Conservation (phyloP, 2,888 invertebrate species). For the Monochamus alternatus region DNA sequence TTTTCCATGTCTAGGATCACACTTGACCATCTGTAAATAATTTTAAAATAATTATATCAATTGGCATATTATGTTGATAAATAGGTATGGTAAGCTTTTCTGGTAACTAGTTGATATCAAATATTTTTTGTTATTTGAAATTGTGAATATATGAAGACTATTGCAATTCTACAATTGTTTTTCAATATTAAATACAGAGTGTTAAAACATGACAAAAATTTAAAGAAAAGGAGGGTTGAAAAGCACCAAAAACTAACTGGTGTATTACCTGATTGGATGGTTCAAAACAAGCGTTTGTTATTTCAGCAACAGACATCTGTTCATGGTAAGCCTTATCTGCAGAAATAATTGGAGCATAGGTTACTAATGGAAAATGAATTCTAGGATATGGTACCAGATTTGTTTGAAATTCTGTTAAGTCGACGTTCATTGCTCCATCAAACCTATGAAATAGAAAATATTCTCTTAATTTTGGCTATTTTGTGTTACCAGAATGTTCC, state of each 20-base stretch:
- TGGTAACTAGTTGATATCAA: too few species aligned
- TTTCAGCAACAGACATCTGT: conserved; percentile 27
- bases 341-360: conserved; percentile 28
- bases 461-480: too few species aligned
- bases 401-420: conserved; percentile 29
- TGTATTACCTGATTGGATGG: conserved; percentile 25
- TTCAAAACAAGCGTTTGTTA: conserved; percentile 29
- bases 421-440: conserved; percentile 30
- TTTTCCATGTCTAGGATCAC: conserved; percentile 15
- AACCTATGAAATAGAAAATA: background rate
- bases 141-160: too few species aligned
- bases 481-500: too few species aligned
- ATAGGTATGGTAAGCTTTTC: too few species aligned
- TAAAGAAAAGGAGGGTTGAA: too few species aligned
- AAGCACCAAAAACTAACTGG: background rate
- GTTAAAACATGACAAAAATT: background rate
- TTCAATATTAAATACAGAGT: too few species aligned
- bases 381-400: conserved; percentile 29
- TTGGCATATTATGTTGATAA: too few species aligned
- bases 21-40: conserved; percentile 27
- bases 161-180: too few species aligned
- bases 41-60: too few species aligned
- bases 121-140: too few species aligned
- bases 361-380: conserved; percentile 30
- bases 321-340: conserved; percentile 28